Evolutionary conservation across 2,888 invertebrate species (phyloP), one percentile per base, ranked within the genome.

Genomic region (Cyaniris semiargus): DNA sequence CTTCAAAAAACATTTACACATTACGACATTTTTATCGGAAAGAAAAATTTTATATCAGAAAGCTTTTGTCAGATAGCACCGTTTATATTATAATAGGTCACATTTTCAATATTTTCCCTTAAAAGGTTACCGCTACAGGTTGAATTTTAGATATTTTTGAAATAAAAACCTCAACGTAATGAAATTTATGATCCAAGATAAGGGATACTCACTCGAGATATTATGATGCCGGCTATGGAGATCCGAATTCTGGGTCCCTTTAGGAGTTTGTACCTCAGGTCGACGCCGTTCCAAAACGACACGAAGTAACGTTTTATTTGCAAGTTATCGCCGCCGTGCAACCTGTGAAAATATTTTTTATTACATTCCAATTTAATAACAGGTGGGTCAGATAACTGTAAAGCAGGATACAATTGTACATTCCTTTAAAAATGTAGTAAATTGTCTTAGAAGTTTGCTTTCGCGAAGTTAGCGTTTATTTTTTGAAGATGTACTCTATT

Each of bases 201-300:
- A 71, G 21, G 15, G 74, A 3, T 15, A 95, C 96, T 96, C 92
- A 98, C 98, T 95, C 98, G 95, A 84, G 98, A 98, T 86, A 98
- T 98, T 85, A 98, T 98, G 88, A 98, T 98, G 85, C 98, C 98
- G 81, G 98, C 98, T 83, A 98, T 98, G 83, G 98, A 98, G 88
- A 98, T 97, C 85, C 98, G 95, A 90, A 98, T 97, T 94, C 97
- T 97, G 76, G 98, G 98, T 76, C 98, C 98, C 88, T 98, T 98
- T 76, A 98, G 95, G 83, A 98, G 94, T 86, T 98, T 98, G 94
- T 98, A 98, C 82, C 98, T 95, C 80, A 98, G 94, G 90, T 98
- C 98, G 23, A 98, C 98, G 74, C 98, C 98, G 89, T 98, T 98
- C 98, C 98, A 98, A 89, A 98, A 98, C 66, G 98, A 98, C 70